Conservation (phyloP, 37 sponge, comb jelly and placozoan species). For the Halisarca cf. caerulea region DNA sequence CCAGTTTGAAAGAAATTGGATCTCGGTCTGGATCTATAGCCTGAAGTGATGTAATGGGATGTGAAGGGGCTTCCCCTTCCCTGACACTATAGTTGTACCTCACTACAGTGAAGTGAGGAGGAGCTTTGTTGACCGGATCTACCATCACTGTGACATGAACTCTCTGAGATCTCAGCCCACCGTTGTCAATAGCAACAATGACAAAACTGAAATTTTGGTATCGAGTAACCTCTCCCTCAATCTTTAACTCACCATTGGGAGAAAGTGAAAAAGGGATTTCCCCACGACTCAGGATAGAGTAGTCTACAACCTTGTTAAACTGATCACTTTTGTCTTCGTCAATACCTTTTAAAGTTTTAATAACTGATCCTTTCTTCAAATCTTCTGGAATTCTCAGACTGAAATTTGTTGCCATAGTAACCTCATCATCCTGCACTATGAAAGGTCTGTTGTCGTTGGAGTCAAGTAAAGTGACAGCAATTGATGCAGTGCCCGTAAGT, state of each 20-base stretch:
- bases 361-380: background rate
- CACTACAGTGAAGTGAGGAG: background rate
- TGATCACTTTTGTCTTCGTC: conserved; percentile 33
- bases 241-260: conserved; percentile 4
- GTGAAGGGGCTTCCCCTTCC: background rate
- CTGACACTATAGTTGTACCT: background rate
- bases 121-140: conserved; percentile 2
- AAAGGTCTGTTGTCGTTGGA: conserved; percentile 55
- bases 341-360: conserved; percentile 22
- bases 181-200: conserved; percentile 52
- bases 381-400: conserved; percentile 31
- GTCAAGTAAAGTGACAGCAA: conserved; percentile 45
- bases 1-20: conserved; percentile 27
- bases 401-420: background rate
- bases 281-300: background rate
- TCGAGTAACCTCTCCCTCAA: conserved; percentile 12
- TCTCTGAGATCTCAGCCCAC: conserved; percentile 30
- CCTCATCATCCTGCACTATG: background rate
- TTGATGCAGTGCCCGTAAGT: background rate
- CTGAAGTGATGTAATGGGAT: conserved; percentile 11
- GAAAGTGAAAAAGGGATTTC: conserved; percentile 6
- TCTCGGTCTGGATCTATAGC: conserved; percentile 37
- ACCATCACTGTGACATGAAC: background rate
- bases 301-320: background rate
- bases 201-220: conserved; percentile 20